Evolutionary conservation across 2,797 vertebrate genomes (phyloP), one percentile per base, ranked within the genome.

Genomic region (Lycodopsis pacificus): DNA sequence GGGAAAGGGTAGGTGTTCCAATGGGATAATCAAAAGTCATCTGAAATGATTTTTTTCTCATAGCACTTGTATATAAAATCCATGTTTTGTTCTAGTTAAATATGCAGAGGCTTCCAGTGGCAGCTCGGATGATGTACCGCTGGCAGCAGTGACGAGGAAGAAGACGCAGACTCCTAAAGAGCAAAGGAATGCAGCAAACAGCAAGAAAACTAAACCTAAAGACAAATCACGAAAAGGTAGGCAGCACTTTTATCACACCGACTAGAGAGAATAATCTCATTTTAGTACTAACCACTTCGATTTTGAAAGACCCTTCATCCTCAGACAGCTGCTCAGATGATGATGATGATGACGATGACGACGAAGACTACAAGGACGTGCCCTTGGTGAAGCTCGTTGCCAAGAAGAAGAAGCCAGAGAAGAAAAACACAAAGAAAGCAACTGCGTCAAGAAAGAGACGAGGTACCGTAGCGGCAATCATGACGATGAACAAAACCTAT

Each of bases 121-220:
- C 36, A 79, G 77, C 79, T 91, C 91, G 12, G 92, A 92, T 1
- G 42, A 92, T 30, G 87, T 92, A 58, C 65, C 66, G 2, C 77
- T 77, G 53, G 42, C 48, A 2, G 30, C 36, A 11, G 5, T 66
- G 15, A 86, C 64, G 46, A 82, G 4, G 63, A 88, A 64, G 54
- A 71, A 8, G 38, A 65, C 80, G 4, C 80, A 77, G 51, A 2
- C 65, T 27, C n/a, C 64, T 7, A 59, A 68, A 51, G 67, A 70
- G 49, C 65, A 56, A 42, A 89, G 57, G 17, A 40, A 10, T n/a
- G 42, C 68, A 4, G 0, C 65, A 19, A 77, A 56, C 14, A 34
- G 15, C 13, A 84, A 73, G 59, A 81, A 67, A 53, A 58, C 38
- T 3, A 75, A 57, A 61, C 20, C 1, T 15, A 58, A 53, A 72